Conservation (phyloP, 2,113 vertebrate genomes). For the Porphyrio hochstetteri region DNA sequence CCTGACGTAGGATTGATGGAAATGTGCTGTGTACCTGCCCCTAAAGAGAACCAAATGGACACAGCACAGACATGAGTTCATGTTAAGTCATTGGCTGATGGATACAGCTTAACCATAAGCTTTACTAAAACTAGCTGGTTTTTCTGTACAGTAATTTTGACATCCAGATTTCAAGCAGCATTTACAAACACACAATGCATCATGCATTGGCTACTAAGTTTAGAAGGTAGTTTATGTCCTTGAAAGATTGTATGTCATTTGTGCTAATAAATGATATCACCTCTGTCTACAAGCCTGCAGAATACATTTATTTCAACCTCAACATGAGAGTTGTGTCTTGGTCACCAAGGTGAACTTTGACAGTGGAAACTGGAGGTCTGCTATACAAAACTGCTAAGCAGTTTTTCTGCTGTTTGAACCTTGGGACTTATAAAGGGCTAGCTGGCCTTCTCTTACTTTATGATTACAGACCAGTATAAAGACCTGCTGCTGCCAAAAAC, state of each 20-base stretch:
- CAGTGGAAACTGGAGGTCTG: not conserved
- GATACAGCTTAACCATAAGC: not conserved
- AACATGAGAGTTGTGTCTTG: not conserved
- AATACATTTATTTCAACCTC: not conserved
- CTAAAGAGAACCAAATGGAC: not conserved
- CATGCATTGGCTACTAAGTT: not conserved
- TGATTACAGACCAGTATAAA: not conserved
- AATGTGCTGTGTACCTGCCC: not conserved
- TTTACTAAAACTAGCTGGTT: not conserved
- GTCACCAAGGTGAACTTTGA: not conserved
- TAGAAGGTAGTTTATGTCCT: not conserved
- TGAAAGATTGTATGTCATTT: not conserved
- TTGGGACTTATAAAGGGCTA: not conserved
- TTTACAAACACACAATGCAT: not conserved
- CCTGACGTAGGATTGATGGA: not conserved
- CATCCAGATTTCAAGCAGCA: not conserved
- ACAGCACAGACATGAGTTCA: not conserved
- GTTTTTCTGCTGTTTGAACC: not conserved
- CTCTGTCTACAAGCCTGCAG: not conserved
- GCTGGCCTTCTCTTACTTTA: not conserved
- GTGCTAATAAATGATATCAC: not conserved
- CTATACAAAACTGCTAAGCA: not conserved
- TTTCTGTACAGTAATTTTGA: not conserved
- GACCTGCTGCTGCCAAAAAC: not conserved
- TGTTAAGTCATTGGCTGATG: not conserved